Conservation (phyloP, 2,888 invertebrate genomes). For the Cheilosia urbana region DNA sequence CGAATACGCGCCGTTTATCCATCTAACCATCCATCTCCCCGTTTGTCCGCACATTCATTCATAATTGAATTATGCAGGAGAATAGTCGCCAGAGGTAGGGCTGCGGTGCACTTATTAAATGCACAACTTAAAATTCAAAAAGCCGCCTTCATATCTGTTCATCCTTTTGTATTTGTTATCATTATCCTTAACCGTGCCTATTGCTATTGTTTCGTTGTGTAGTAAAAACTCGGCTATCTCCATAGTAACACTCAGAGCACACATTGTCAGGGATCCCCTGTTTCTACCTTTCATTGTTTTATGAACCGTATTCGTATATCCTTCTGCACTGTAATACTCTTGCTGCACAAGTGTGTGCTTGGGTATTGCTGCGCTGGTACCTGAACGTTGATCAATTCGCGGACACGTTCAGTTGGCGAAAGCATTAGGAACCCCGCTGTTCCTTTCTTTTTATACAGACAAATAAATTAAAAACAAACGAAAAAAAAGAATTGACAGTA, state of each 20-base stretch:
- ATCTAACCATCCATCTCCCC: conserved; percentile 16
- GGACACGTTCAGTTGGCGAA: conserved; percentile 60
- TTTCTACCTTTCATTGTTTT: conserved; percentile 64
- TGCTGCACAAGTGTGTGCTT: conserved; percentile 24
- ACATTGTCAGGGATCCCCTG: conserved; percentile 47
- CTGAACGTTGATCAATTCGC: conserved; percentile 56
- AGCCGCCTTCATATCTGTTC: conserved; percentile 50
- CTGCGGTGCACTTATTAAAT: not conserved
- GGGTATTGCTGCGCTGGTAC: conserved; percentile 17
- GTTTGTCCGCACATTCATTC: conserved; percentile 44
- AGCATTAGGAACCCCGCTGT: conserved; percentile 59
- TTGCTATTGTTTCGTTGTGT: conserved; percentile 47
- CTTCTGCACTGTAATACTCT: conserved; percentile 30
- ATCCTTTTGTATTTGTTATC: conserved; percentile 35
- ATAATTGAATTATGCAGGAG: conserved; percentile 73
- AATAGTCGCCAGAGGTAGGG: conserved; percentile 25
- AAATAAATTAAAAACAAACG: conserved; percentile 3
- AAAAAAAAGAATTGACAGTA: not conserved
- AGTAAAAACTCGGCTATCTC: not conserved
- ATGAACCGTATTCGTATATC: conserved; percentile 55
- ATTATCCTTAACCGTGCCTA: conserved; percentile 46
- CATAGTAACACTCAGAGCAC: conserved; percentile 57
- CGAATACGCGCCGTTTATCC: not conserved
- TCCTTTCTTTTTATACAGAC: conserved; percentile 56
- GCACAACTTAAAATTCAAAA: conserved; percentile 16